Base-by-base conservation (phyloP, 2,113 vertebrate genomes). In the Numenius arquata region DNA sequence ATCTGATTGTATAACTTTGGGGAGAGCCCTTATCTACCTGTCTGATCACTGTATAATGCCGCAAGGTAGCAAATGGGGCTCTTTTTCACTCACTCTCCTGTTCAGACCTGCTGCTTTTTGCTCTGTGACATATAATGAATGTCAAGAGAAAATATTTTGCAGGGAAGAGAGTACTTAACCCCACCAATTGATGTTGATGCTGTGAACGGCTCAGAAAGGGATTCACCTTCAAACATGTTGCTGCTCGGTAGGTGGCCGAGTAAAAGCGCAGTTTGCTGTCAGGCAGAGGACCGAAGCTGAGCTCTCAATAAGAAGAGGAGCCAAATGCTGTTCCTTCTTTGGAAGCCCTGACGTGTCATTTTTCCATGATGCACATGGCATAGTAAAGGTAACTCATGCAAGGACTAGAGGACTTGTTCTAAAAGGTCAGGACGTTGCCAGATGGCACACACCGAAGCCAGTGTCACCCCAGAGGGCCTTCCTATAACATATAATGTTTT, bases 21-120 rank as follows among this genome's bases (percentile, higher is more conserved):
- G 91, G 56, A 94, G 82, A 63, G 41, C 21, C n/a, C 11, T 77
- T 86, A 93, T 96, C 80, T 95, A 15, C 47, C 56, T 29, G 73
- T 48, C 79, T 79, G 63, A 95, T 93, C 76, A 34, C 87, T 25
- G 16, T 19, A 11, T 48, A 40, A 74, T 18, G 77, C 59, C n/a
- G 61, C 84, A 40, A 89, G 82, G 85, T 90, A 93, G 84, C 72
- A 90, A 80, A 27, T 6, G 18, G 26, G 47, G 63, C 81, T 92
- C 74, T 65, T 45, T 53, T 41, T 6, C 50, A 71, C 71, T 94
- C 76, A 5, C 36, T 59, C 68, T 94, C 93, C 34, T 95, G 90
- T 82, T 91, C 93, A 93, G 80, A 95, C 90, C 85, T 94, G 91
- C 75, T 95, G 80, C 61, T 89, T 81, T 63, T 41, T 66, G 80